A percentile compares a stretch with the other conserved stretches of the same genome.
These are phyloP conservation scores for Sebastes fasciatus DNA, from an alignment of 2,113 vertebrate genomes.

Conservation along the genomic window DNA sequence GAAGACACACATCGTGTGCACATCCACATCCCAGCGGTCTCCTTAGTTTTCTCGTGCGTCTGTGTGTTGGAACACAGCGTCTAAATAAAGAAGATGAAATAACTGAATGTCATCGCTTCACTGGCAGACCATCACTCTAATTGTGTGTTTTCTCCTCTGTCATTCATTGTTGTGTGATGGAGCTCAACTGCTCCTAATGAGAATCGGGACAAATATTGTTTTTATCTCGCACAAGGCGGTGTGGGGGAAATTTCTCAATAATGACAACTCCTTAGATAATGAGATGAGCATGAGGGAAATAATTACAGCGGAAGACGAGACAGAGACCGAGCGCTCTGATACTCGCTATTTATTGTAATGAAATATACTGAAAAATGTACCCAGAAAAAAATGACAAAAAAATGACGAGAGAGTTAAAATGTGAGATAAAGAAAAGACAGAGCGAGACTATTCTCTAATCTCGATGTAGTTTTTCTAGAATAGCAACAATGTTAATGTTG, in stretches of 20 bases:
- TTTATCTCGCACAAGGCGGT: slow-evolving; percentile 53
- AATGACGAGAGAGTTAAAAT: not conserved
- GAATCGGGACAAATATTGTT: slow-evolving; percentile 60
- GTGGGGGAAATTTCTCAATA: slow-evolving; percentile 39
- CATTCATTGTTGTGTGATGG: slow-evolving; percentile 44
- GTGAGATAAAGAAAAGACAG: slow-evolving; percentile 3
- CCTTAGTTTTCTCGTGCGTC: slow-evolving; percentile 49
- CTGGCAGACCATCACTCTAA: slow-evolving; percentile 41
- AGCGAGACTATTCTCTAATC: not conserved
- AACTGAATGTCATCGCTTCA: slow-evolving; percentile 41
- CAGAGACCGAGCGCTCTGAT: not conserved
- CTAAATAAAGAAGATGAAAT: slow-evolving; percentile 56
- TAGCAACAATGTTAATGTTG: slow-evolving; percentile 19
- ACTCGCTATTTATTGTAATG: slow-evolving; percentile 6
- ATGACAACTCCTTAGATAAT: slow-evolving; percentile 65
- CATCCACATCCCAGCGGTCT: slow-evolving; percentile 36
- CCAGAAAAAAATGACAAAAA: not conserved
- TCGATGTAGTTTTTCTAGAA: not conserved
- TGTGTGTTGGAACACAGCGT: not conserved
- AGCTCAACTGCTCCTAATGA: slow-evolving; percentile 58
- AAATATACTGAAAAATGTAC: not conserved
- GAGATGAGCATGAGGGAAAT: slow-evolving; percentile 46
- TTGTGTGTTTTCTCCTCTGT: slow-evolving; percentile 62
- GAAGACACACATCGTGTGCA: slow-evolving; percentile 4
- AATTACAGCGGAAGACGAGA: slow-evolving; percentile 37